Evolutionary conservation across 2,888 invertebrate species (phyloP), one percentile per base, ranked within the genome.

Genomic region (Allacma fusca): DNA sequence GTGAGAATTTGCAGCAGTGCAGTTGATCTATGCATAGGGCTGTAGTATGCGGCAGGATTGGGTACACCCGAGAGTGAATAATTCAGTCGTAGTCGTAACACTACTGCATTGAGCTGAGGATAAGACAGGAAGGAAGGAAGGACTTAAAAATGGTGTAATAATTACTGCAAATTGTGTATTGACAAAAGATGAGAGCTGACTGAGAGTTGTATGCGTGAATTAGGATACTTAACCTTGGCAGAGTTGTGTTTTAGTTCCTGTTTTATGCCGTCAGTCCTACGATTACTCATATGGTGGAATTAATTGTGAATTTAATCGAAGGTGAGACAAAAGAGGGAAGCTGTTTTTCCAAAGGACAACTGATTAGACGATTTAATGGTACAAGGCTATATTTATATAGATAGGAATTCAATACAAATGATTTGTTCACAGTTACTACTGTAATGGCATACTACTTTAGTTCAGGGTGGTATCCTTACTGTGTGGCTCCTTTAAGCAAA

Each of bases 241-340:
- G 65, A 24, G 65, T 65, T 23, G 26, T 28, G 65, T 65, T 65
- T 65, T 65, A 65, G 65, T 65, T 65, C 65, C 65, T 65, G 65
- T 65, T 65, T 65, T 65, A 65, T 65, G 65, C 26, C 65, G 26
- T 65, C 65, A 19, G n/a, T 29, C 16, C 12, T 26, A 28, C 29
- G 26, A 13, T 28, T 29, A 24, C 28, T 24, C 65, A 62, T 19
- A 28, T 21, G 62, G 23, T 65, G n/a, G 65, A 65, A 65, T 65
- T 65, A 65, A 65, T 65, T 65, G 65, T 65, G 65, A 26, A 65
- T 65, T 65, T 26, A 26, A 26, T 24, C 28, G 65, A 65, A 65
- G 65, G 65, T 65, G 65, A 65, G 65, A 65, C 65, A 26, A 65
- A 65, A 65, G 65, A 62, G 65, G 62, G 23, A 65, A 65, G 65